Conservation (phyloP, 2,888 invertebrate genomes). For the Quadroppia sp. region DNA sequence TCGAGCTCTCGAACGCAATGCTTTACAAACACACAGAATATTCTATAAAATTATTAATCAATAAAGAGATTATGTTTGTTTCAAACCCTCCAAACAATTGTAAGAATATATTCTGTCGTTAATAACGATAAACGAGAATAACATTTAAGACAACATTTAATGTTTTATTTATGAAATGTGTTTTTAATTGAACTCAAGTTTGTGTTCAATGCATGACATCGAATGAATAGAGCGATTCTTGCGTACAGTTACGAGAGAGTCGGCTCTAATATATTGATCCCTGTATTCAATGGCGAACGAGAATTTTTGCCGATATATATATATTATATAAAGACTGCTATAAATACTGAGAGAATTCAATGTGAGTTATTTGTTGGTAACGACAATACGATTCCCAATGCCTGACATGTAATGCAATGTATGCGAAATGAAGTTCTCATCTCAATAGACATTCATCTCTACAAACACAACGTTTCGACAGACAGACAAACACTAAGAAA, state of each 20-base stretch:
- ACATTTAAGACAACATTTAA: no score
- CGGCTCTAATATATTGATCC: constrained; percentile 21
- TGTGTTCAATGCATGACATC: no score
- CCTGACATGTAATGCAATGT: not conserved
- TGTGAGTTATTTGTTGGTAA: not conserved
- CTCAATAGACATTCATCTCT: constrained; percentile 10
- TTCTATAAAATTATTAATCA: no score
- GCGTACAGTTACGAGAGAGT: not conserved
- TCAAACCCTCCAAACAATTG: no score
- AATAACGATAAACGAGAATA: no score
- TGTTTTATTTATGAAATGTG: no score
- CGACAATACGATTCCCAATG: not conserved
- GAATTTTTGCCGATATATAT: not conserved
- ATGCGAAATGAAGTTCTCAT: not conserved
- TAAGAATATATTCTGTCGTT: no score
- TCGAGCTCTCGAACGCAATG: no score
- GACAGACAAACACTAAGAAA: not conserved
- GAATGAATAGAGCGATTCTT: no score
- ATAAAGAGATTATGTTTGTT: no score
- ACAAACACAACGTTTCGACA: not conserved
- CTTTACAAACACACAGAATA: no score
- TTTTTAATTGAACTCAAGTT: no score
- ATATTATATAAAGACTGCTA: not conserved
- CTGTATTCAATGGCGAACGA: not conserved
- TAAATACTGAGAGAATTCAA: not conserved